Conservation (phyloP, 2,888 invertebrate species). For the Luperina testacea region DNA sequence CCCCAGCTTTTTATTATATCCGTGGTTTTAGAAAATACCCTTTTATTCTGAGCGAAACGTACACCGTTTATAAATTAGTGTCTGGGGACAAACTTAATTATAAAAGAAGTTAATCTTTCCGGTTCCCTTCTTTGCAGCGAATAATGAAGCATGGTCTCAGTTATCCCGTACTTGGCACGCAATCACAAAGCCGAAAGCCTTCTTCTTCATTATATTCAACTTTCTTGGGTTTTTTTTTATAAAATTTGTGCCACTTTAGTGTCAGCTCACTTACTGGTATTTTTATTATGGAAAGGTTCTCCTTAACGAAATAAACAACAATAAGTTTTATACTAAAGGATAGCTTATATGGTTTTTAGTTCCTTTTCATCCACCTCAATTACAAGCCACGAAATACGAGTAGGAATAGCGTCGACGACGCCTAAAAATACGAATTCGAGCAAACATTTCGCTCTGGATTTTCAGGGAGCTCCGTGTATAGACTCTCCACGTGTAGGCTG, state of each 20-base stretch:
- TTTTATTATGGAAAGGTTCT: not conserved
- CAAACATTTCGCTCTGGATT: constrained; percentile 18
- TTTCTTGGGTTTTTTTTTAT: constrained; percentile 58
- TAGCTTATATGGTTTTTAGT: not conserved
- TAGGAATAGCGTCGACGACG: not conserved
- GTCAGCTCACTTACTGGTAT: constrained; percentile 21
- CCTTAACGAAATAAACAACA: not conserved
- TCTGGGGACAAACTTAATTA: constrained; percentile 71
- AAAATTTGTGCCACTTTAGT: constrained; percentile 31
- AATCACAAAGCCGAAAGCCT: constrained; percentile 74
- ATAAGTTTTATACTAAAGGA: not conserved
- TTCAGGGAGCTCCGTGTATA: constrained; percentile 18
- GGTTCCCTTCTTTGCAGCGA: constrained; percentile 65
- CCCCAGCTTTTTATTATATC: constrained; percentile 53
- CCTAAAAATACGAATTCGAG: constrained; percentile 23
- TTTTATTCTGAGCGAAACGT: constrained; percentile 54
- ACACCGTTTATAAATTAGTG: constrained; percentile 65
- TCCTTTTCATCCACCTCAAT: constrained; percentile 1
- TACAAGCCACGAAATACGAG: not conserved
- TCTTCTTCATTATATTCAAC: constrained; percentile 76
- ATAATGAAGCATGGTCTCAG: constrained; percentile 75
- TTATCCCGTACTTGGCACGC: constrained; percentile 76
- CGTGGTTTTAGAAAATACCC: constrained; percentile 43
- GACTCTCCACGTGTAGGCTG: constrained; percentile 1
- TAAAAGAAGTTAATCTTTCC: constrained; percentile 71